phyloP scores from a whole-genome alignment of 2,797 vertebrate genomes.

The Chiroxiphia lanceolata region DNA sequence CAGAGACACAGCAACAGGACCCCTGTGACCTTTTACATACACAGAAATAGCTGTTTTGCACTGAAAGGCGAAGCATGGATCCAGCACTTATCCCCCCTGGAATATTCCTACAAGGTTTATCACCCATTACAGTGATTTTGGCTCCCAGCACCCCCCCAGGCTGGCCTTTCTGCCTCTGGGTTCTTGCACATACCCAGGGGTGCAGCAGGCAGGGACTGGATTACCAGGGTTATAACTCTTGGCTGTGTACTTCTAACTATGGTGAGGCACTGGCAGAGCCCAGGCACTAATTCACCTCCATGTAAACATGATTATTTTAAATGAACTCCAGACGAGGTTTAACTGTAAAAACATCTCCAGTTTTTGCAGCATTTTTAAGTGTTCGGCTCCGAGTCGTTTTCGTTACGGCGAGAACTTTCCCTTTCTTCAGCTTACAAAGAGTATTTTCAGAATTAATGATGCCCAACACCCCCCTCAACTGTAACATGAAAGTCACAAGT shows the following conservation, averaged over 20 bases:
- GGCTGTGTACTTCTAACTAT: background rate
- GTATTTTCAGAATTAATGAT: slow-evolving; percentile 56
- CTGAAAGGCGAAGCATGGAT: background rate
- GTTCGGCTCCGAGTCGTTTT: slow-evolving; percentile 14
- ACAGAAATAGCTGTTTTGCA: background rate
- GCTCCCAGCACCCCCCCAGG: background rate
- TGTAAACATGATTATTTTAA: slow-evolving; percentile 66
- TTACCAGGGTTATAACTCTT: slow-evolving; percentile 30
- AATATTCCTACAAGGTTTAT: background rate
- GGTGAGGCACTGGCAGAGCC: slow-evolving; percentile 31
- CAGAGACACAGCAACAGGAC: background rate
- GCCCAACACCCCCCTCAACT: slow-evolving; percentile 23
- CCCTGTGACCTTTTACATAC: background rate
- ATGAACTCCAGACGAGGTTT: slow-evolving; percentile 63
- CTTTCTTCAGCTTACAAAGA: slow-evolving; percentile 44
- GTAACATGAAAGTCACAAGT: slow-evolving; percentile 36
- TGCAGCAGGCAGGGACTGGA: background rate
- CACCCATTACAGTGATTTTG: background rate
- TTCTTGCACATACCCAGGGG: background rate
- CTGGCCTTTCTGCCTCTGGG: background rate
- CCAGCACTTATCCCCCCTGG: background rate
- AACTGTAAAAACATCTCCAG: slow-evolving; percentile 66
- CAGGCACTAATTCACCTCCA: slow-evolving; percentile 56
- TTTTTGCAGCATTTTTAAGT: slow-evolving; percentile 45
- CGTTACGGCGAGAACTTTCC: background rate